Base-by-base conservation (phyloP, 2,797 vertebrate genomes). In the Gymnopithys bicolor region DNA sequence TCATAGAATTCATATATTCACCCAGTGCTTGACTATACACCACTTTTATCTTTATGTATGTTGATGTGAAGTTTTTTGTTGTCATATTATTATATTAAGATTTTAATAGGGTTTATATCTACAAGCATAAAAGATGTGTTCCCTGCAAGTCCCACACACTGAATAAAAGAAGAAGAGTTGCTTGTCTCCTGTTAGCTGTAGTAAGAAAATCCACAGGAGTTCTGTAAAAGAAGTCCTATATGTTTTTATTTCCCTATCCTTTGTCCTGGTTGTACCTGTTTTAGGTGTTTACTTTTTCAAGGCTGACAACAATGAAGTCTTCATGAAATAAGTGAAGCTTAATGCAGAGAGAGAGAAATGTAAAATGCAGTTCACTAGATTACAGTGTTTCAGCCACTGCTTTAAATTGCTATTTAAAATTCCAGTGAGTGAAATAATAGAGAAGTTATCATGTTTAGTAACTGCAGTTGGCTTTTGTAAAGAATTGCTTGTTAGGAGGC, bases 361-460 rank as follows among this genome's bases (percentile, higher is more conserved):
- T 83, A 93, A 89, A 96, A 74, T 82, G 56, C 22, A 77, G 25
- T 62, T 93, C 63, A 75, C 75, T 82, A 90, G 46, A 75, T 92
- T 89, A 84, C 64, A 73, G 16, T 95, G 46, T 96, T 96, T 96
- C 74, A 88, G 94, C 76, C 81, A 75, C 74, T 85, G 66, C 83
- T 96, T 93, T 94, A 97, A 97, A 97, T 96, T 93, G 93, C 91
- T 96, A 43, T 96, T 97, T 98, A 97, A 97, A 96, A 98, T 98
- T 97, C 94, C 93, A 90, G 92, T 89, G 87, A 97, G 90, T 97
- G 67, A 90, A 97, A 96, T 97, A 97, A 97, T 96, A 93, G 96
- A 87, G 90, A 94, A 97, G 94, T 96, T 97, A 97, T 95, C 95
- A 80, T 97, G 95, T 96, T 96, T 97, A 96, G 95, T 97, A 94